These are phyloP conservation scores for Scortum barcoo DNA, from an alignment of 2,113 vertebrate species.

Conservation along the genomic window DNA sequence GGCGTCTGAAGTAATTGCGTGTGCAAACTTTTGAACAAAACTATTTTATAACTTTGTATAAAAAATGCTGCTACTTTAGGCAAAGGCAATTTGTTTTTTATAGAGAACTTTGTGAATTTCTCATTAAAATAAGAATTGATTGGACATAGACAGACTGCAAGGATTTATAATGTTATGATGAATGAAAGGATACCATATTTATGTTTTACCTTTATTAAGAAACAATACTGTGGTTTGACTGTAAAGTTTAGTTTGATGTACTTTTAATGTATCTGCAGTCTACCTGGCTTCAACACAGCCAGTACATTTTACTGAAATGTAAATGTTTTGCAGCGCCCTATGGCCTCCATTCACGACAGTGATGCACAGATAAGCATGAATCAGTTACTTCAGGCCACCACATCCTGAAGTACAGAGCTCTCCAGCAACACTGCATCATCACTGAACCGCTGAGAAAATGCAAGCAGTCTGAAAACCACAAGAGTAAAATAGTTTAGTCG, in stretches of 20 bases:
- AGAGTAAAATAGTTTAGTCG: neutral
- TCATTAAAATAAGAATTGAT: neutral
- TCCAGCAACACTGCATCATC: neutral
- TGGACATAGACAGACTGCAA: neutral
- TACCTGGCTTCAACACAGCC: neutral
- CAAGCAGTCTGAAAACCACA: conserved; percentile 26
- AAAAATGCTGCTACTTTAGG: neutral
- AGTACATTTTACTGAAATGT: neutral
- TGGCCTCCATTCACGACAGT: neutral
- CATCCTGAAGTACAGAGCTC: conserved; percentile 57
- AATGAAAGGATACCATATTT: neutral
- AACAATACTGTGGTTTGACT: neutral
- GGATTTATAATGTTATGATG: neutral
- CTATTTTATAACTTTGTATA: neutral
- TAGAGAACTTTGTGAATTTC: neutral
- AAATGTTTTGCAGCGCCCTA: neutral
- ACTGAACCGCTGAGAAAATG: neutral
- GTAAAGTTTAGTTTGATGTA: neutral
- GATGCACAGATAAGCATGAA: conserved; percentile 58
- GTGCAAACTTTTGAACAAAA: neutral
- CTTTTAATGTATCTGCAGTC: neutral
- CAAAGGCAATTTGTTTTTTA: too few relatives aligned
- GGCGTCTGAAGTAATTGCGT: neutral
- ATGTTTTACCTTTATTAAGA: neutral
- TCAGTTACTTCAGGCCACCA: conserved; percentile 42